A percentile compares a stretch with the other conserved stretches of the same genome.
phyloP scores from a whole-genome alignment of 2,113 vertebrate species.

The Odocoileus hemionus region DNA sequence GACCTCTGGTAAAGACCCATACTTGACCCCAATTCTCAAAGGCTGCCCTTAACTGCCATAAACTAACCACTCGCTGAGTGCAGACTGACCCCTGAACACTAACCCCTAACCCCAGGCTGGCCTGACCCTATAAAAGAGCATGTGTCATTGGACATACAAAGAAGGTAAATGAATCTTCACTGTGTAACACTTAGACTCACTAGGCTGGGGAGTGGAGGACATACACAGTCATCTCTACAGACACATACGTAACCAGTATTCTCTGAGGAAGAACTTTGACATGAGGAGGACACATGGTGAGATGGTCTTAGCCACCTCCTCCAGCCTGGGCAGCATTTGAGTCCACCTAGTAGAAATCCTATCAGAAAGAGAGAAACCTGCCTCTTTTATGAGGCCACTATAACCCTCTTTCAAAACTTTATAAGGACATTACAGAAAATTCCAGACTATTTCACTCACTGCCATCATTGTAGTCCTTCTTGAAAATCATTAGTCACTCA shows the following conservation, averaged over 20 bases:
- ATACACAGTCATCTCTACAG: not conserved
- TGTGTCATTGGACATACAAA: not conserved
- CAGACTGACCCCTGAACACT: not conserved
- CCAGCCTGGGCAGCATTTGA: not conserved
- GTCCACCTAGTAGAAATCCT: not conserved
- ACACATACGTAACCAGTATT: not conserved
- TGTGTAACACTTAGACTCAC: not conserved
- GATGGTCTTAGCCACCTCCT: not conserved
- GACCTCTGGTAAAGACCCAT: not conserved
- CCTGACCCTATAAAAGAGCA: not conserved
- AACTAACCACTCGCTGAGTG: not conserved
- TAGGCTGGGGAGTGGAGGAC: not conserved
- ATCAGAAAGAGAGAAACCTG: not conserved
- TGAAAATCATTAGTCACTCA: not conserved
- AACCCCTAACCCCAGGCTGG: not conserved
- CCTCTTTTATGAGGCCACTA: not conserved
- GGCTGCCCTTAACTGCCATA: no score
- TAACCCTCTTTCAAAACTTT: not conserved
- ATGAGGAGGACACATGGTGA: not conserved
- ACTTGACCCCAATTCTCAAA: not conserved
- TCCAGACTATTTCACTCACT: not conserved
- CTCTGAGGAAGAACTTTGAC: not conserved
- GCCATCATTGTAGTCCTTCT: not conserved
- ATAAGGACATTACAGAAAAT: not conserved
- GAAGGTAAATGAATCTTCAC: not conserved